phyloP scores from a whole-genome alignment of 2,113 vertebrate genomes.

The Plestiodon gilberti region DNA sequence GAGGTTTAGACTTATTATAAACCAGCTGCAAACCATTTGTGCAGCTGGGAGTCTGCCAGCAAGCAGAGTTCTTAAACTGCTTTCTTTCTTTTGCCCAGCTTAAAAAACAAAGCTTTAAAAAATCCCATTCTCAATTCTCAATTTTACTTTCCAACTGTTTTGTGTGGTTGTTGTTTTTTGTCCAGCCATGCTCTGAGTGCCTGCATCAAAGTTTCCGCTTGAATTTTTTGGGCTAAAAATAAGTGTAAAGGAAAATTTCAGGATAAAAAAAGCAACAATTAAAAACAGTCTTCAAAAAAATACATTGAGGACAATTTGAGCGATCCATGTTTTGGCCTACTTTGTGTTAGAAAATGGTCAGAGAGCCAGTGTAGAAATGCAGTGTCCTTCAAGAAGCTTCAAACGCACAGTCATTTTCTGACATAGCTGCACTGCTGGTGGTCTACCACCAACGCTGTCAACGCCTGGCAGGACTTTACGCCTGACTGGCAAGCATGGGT shows the following conservation, averaged over 20 bases:
- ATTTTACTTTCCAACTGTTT: not conserved
- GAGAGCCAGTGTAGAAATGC: not conserved
- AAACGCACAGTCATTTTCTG: not conserved
- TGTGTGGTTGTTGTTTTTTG: not conserved
- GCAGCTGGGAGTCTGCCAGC: not conserved
- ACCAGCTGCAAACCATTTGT: slow-evolving; percentile 18
- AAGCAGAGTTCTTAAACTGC: not conserved
- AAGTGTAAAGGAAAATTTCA: not conserved
- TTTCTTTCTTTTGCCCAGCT: slow-evolving; percentile 19
- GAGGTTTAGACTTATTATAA: slow-evolving; percentile 6
- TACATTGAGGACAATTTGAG: not conserved
- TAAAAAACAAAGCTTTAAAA: not conserved
- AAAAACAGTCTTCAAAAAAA: not conserved
- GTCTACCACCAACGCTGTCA: not conserved
- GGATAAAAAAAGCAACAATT: not conserved
- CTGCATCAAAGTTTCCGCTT: not conserved
- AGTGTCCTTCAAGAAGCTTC: not conserved
- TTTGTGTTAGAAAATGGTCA: not conserved
- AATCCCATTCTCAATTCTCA: slow-evolving; percentile 3
- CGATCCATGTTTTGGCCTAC: not conserved
- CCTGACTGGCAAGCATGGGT: not conserved
- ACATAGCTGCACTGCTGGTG: not conserved
- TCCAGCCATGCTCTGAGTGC: not conserved
- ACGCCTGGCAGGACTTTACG: not conserved
- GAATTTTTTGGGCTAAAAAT: not conserved